Conservation (phyloP, 1,140 invertebrate genomes). For the Asobara japonica region DNA sequence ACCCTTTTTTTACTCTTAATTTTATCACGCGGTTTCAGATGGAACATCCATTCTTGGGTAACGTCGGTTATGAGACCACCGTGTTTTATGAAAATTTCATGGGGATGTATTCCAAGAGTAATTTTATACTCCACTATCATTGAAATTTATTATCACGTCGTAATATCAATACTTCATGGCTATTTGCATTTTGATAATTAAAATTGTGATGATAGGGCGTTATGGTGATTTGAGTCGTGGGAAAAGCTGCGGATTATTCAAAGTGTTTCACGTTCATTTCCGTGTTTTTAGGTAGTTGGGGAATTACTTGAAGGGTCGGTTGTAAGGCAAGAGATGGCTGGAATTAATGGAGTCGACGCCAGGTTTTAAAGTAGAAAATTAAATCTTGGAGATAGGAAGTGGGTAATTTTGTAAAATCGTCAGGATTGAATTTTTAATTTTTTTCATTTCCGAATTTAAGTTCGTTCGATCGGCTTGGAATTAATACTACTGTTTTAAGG, state of each 20-base stretch:
- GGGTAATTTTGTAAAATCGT: too few relatives aligned
- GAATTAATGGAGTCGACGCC: not conserved
- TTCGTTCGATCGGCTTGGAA: too few relatives aligned
- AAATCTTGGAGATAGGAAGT: too few relatives aligned
- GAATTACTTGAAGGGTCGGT: not conserved
- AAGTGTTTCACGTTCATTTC: not conserved
- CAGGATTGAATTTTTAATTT: too few relatives aligned
- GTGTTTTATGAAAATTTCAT: constrained; percentile 23
- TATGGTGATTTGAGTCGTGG: not conserved
- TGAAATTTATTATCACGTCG: constrained; percentile 5
- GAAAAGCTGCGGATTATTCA: not conserved
- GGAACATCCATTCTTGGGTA: constrained; percentile 12
- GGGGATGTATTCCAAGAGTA: constrained; percentile 9
- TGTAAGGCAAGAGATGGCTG: not conserved
- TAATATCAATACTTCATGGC: not conserved
- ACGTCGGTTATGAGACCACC: not conserved
- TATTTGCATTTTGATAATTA: not conserved
- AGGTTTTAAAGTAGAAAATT: too few relatives aligned
- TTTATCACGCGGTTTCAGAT: not conserved
- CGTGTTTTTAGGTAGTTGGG: not conserved
- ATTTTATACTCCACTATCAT: not conserved
- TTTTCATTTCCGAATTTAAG: too few relatives aligned
- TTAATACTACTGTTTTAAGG: too few relatives aligned
- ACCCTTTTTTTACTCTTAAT: not conserved
- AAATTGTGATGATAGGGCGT: not conserved